Conservation (phyloP, 2,113 vertebrate species). For the Microcebus murinus region DNA sequence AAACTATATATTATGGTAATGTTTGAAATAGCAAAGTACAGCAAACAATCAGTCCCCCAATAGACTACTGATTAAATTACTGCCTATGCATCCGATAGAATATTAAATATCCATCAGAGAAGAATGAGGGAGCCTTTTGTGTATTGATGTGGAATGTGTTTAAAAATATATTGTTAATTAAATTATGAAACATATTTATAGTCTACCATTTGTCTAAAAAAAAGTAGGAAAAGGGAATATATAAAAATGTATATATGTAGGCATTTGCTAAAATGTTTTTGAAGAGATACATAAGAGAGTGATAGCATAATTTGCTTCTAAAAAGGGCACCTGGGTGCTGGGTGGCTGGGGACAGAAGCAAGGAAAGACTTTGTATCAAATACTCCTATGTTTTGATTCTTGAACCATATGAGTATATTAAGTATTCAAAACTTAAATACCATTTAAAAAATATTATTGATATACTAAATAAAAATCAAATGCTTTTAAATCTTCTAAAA, state of each 20-base stretch:
- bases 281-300: not conserved
- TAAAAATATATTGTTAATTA: not conserved
- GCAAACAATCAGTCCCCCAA: not conserved
- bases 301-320: not conserved
- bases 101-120: not conserved
- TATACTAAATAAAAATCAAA: not conserved
- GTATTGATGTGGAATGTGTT: not conserved
- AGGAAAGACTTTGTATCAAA: not conserved
- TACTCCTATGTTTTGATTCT: not conserved
- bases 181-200: not conserved
- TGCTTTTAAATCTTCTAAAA: not conserved
- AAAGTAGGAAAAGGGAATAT: not conserved
- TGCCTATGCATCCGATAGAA: not conserved
- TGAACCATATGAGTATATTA: not conserved
- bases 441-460: not conserved
- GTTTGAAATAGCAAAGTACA: not conserved
- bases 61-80: not conserved
- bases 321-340: not conserved
- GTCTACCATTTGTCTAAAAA: not conserved
- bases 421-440: not conserved
- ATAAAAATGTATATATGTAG: not conserved
- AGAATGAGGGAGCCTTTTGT: not conserved
- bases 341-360: not conserved
- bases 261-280: not conserved
- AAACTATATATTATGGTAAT: not conserved